Evolutionary conservation across 37 sponge, comb jelly and placozoan genomes (phyloP).

Genomic region (Axinella damicornis): DNA sequence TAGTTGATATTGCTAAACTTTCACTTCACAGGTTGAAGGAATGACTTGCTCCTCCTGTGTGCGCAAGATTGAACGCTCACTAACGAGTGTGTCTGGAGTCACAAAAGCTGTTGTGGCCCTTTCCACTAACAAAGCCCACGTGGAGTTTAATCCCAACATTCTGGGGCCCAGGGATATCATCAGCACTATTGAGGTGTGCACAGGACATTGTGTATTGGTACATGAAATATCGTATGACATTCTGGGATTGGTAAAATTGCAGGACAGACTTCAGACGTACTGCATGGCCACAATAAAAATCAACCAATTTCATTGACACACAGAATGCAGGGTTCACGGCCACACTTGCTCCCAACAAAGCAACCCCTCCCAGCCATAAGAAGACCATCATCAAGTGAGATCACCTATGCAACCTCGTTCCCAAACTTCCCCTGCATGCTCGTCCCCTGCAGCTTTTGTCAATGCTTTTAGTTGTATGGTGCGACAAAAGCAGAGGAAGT

Average conservation of each 20-base stretch:
- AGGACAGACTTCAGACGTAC: too few species aligned
- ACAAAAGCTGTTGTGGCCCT: slow-evolving; percentile 65
- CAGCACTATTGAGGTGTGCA: too few species aligned
- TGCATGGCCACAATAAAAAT: too few species aligned
- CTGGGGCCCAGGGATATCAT: slow-evolving; percentile 83
- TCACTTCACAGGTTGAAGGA: slow-evolving; percentile 42
- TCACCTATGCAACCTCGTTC: background rate
- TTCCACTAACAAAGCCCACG: slow-evolving; percentile 53
- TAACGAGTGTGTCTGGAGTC: slow-evolving; percentile 51
- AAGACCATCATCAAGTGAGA: slow-evolving; percentile 27
- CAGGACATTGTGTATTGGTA: too few species aligned
- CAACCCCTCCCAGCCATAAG: background rate
- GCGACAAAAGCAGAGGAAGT: background rate
- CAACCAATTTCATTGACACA: too few species aligned
- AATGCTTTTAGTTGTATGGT: too few species aligned
- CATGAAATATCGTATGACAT: too few species aligned
- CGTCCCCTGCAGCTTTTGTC: too few species aligned
- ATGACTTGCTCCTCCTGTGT: slow-evolving; percentile 96
- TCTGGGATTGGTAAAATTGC: too few species aligned
- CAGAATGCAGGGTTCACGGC: slow-evolving; percentile 35
- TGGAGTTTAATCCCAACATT: slow-evolving; percentile 82
- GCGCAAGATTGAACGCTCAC: slow-evolving; percentile 73
- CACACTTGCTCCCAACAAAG: background rate
- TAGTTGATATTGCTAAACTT: too few species aligned
- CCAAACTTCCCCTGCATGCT: too few species aligned